Evolutionary conservation across 2,888 invertebrate species (phyloP), one percentile per base, ranked within the genome.

Genomic region (Dryobota labecula): DNA sequence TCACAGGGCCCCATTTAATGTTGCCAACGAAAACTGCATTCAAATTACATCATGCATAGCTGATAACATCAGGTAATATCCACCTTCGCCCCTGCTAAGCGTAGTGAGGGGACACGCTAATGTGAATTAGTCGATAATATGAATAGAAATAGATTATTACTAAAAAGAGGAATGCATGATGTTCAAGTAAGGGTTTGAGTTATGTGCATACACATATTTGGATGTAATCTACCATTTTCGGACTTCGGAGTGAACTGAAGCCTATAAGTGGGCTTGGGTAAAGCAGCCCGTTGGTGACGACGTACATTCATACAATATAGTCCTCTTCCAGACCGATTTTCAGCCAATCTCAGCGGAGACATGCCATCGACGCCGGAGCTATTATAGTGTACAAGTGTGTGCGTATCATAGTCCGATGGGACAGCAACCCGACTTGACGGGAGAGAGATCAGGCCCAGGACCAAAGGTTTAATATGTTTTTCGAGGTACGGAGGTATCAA

Each of bases 51-150:
- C 83, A 84, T 86, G 86, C 78, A 82, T 83, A 75, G 70, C 60
- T 81, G 91, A 92, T 92, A 89, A 63, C 84, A 92, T 91, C 92
- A 78, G 82, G 73, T 90, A 89, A 90, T 92, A 89, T 90, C 87
- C 85, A 86, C 87, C 85, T 85, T 79, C 78, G 70, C 80, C 80
- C 82, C 71, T 61, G 49, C 75, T 65, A 63, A 47, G 41, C 53
- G 24, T 75, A 75, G 73, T 67, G 74, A 64, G 2, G 69, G 58
- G 71, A 76, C 54, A 65, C n/a, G 27, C 49, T 70, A 13, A 45
- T 54, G 15, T 38, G 13, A 15, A 43, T 20, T 18, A 18, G 13
- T 60, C n/a, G 53, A 41, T 49, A 15, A 4, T 33, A 66, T 38
- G 18, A 18, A 64, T 49, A 38, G n/a, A 33, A 61, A 49, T 49